phyloP scores from a whole-genome alignment of 2,888 invertebrate genomes.

The Epinotia bilunana region DNA sequence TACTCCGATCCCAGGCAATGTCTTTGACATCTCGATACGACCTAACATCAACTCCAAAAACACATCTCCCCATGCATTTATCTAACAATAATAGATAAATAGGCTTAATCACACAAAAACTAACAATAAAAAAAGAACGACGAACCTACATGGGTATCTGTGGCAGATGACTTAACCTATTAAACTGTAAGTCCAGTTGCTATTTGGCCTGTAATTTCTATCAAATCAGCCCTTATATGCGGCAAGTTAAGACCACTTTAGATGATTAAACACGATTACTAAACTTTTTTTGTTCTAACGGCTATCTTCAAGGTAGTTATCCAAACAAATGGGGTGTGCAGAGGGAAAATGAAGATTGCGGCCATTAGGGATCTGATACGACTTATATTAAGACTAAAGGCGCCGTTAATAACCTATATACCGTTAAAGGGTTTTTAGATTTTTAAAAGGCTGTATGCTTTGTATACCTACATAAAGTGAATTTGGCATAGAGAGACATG shows the following conservation, averaged over 20 bases:
- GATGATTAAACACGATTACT: slow-evolving; percentile 31
- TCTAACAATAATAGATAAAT: no score
- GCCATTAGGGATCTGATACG: slow-evolving; percentile 33
- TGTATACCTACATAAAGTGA: no score
- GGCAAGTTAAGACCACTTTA: slow-evolving; percentile 26
- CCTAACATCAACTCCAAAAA: no score
- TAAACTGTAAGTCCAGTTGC: no score
- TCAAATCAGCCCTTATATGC: slow-evolving; percentile 2
- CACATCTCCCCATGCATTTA: no score
- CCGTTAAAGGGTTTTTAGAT: slow-evolving; percentile 26
- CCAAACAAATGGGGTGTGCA: slow-evolving; percentile 39
- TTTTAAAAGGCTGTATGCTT: slow-evolving; percentile 6
- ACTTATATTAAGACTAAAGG: slow-evolving; percentile 32
- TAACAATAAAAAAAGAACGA: no score
- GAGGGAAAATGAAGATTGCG: slow-evolving; percentile 30
- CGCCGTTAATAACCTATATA: slow-evolving; percentile 28
- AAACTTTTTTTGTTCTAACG: slow-evolving; percentile 31
- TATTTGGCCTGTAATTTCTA: not conserved
- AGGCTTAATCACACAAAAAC: no score
- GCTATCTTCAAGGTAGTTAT: slow-evolving; percentile 26
- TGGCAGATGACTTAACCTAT: no score
- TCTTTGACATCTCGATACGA: no score
- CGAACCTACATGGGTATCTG: no score
- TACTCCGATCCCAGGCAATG: no score
- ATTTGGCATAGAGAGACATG: no score